Conservation (phyloP, 2,888 invertebrate species). For the Ophioninae sp. region DNA sequence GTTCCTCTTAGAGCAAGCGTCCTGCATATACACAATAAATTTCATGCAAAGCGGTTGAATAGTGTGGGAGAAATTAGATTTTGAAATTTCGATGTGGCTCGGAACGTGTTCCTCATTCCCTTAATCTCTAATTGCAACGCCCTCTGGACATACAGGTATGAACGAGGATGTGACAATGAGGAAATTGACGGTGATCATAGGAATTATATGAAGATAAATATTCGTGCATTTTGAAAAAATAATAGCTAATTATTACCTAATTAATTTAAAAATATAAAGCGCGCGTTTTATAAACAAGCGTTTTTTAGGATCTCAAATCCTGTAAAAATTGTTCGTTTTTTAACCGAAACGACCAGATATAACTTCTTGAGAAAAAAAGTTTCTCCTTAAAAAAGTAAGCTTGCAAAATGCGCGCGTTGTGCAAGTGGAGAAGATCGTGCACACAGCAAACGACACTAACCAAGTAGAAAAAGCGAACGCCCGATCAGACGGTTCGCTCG, state of each 20-base stretch:
- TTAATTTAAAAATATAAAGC: background rate
- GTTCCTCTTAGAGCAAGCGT: too few relatives aligned
- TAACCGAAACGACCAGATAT: too few relatives aligned
- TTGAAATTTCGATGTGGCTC: too few relatives aligned
- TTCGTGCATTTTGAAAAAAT: constrained; percentile 9
- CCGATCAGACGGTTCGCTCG: constrained; percentile 50
- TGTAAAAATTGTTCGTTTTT: too few relatives aligned
- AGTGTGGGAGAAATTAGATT: too few relatives aligned
- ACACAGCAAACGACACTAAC: constrained; percentile 12
- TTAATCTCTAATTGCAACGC: constrained; percentile 6
- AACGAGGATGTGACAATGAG: constrained; percentile 20
- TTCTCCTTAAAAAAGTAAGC: background rate
- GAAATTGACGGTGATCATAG: constrained; percentile 1
- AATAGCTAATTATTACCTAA: background rate
- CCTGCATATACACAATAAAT: too few relatives aligned
- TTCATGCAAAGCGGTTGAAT: too few relatives aligned
- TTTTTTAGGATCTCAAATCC: too few relatives aligned
- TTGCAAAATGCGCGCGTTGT: background rate
- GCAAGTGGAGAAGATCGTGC: constrained; percentile 44
- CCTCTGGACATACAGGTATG: constrained; percentile 14
- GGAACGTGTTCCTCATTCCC: too few relatives aligned
- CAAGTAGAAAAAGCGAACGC: constrained; percentile 63
- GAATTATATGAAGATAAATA: background rate
- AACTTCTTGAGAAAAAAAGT: background rate
- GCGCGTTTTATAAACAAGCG: background rate